Base-by-base conservation (phyloP, 2,113 vertebrate species). In the Oryzias woworae region DNA sequence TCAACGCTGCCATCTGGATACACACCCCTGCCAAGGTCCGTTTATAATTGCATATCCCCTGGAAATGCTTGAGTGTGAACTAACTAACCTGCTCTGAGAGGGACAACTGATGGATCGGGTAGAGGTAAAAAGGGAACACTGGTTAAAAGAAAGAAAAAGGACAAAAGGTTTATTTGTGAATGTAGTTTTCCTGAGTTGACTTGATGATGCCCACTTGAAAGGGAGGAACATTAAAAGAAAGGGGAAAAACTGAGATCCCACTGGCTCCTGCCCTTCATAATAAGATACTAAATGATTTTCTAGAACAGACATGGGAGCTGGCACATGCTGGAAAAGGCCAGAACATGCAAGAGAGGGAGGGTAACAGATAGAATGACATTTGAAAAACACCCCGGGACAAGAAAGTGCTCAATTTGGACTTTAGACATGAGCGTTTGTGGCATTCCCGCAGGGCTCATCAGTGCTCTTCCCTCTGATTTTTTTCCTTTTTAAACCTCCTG, bases 1-100 rank as follows among this genome's bases (percentile, higher is more conserved):
- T 99, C 90, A 99, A 99, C 69, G 94, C 97, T 18, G 96, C 97
- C 85, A 98, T 99, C 90, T 99, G 97, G 97, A 99, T 99, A 89
- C 97, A 99, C 80, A 99, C 96, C 1, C 97, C 97, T 68, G 96
- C 97, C 84, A 99, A 99, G 94, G 97, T 98, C 74, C 80, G 88
- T 70, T 43, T 63, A 55, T 58, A 22, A 76, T 16, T 64, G 45
- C 62, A 52, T 14, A 17, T 66, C 17, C 55, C 8, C 22, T 36
- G 26, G 31, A 28, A 51, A 7, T 51, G 62, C 54, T 24, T 60
- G 20, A 41, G 48, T 53, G 49, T 79, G 62, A 77, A 74, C 78
- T 73, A 75, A 77, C 49, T n/a, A 52, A 41, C 13, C 6, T 1
- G 31, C 1, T n/a, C 7, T n/a, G 46, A 53, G 31, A 51, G 1